A percentile compares a stretch with the other conserved stretches of the same genome.
phyloP scores from a whole-genome alignment of 2,888 invertebrate genomes.

The Stenotaenia linearis region DNA sequence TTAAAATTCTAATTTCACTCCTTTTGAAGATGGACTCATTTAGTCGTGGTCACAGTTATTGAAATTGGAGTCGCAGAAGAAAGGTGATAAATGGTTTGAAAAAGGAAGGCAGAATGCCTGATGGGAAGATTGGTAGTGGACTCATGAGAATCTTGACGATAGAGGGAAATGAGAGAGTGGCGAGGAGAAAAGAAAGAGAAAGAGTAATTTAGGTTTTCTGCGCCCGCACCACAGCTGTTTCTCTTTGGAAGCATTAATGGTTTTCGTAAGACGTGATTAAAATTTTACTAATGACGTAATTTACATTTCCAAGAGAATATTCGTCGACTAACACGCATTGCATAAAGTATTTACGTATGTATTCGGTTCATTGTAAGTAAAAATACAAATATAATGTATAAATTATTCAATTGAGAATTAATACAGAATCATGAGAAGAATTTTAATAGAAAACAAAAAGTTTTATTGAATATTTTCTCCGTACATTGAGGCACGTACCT shows the following conservation, averaged over 20 bases:
- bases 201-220: slow-evolving; percentile 33
- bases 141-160: slow-evolving; percentile 3
- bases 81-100: slow-evolving; percentile 7
- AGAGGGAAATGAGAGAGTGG: slow-evolving; percentile 24
- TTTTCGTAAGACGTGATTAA: slow-evolving; percentile 33
- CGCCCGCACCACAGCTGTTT: slow-evolving; percentile 28
- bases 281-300: slow-evolving; percentile 33
- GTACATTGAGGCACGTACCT: background rate
- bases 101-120: background rate
- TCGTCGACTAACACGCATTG: background rate
- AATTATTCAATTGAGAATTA: slow-evolving; percentile 22
- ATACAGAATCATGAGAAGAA: background rate
- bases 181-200: slow-evolving; percentile 16
- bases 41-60: background rate
- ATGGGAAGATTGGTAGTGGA: slow-evolving; percentile 12
- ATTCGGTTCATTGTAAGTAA: background rate
- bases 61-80: background rate
- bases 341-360: slow-evolving; percentile 7
- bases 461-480: background rate
- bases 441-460: background rate
- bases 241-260: slow-evolving; percentile 31
- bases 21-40: background rate
- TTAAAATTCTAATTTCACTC: slow-evolving; percentile 6
- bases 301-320: slow-evolving; percentile 28
- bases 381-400: slow-evolving; percentile 12